A percentile compares a stretch with the other conserved stretches of the same genome.
These are phyloP conservation scores for Caenorhabditis elegans DNA, from an alignment of 1,140 invertebrate species.

Conservation along the genomic window WBcel235 BX284602.5:5972501-5973000, in stretches of 20 bases:
- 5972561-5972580: neutral
- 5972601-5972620: neutral
- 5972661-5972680: constrained; percentile 20
- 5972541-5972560: neutral
- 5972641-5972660: neutral
- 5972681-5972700: constrained; percentile 7
- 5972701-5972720: neutral
- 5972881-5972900: constrained; percentile 15
- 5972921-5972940: neutral
- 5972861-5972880: constrained; percentile 1
- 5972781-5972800: neutral
- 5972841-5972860: neutral
- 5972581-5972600: constrained; percentile 4
- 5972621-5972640: constrained; percentile 20
- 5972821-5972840: neutral
- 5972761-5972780: no score
- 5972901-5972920: constrained; percentile 9
- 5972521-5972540: neutral
- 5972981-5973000: no score
- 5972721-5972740: neutral
- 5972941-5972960: constrained; percentile 39
- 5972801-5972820: no score
- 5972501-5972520: no score
- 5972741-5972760: constrained; percentile 15
- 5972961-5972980: constrained; percentile 5